phyloP scores from a whole-genome alignment of 1,140 invertebrate genomes.

The Lanistes nyassanus region DNA sequence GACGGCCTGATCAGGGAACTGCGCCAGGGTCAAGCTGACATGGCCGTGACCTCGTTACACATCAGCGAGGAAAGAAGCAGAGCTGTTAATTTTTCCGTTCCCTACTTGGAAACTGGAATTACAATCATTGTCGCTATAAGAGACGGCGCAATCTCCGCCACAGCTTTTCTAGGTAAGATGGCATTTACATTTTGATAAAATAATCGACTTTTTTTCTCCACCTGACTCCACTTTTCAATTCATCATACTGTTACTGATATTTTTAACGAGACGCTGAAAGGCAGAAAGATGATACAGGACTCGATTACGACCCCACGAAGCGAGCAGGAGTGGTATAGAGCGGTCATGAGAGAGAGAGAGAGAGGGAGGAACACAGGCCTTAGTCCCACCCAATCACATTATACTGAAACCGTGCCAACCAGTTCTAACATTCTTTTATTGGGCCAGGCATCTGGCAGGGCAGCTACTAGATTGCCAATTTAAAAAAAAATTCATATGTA shows the following conservation, averaged over 20 bases:
- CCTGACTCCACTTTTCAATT: background rate
- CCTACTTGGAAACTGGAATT: constrained; percentile 98
- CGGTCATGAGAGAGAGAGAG: no score
- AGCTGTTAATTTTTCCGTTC: constrained; percentile 94
- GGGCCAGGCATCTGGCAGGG: no score
- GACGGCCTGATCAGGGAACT: constrained; percentile 95
- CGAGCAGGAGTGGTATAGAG: no score
- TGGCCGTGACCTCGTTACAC: constrained; percentile 96
- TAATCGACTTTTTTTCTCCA: background rate
- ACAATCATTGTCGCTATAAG: constrained; percentile 96
- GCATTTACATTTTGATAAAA: background rate
- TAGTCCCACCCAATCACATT: no score
- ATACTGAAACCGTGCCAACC: no score
- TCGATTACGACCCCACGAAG: no score
- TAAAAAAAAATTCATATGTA: no score
- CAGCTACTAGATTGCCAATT: no score
- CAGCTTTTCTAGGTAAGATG: constrained; percentile 88
- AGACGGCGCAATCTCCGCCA: constrained; percentile 97
- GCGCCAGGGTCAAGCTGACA: constrained; percentile 90
- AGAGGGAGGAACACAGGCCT: background rate
- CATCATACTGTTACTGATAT: no score
- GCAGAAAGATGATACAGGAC: no score
- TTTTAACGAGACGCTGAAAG: background rate
- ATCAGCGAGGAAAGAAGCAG: constrained; percentile 94
- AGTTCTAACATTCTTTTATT: no score